A percentile compares a stretch with the other conserved stretches of the same genome.
phyloP scores from a whole-genome alignment of 2,888 invertebrate genomes.

The Eugnorisma glareosa region DNA sequence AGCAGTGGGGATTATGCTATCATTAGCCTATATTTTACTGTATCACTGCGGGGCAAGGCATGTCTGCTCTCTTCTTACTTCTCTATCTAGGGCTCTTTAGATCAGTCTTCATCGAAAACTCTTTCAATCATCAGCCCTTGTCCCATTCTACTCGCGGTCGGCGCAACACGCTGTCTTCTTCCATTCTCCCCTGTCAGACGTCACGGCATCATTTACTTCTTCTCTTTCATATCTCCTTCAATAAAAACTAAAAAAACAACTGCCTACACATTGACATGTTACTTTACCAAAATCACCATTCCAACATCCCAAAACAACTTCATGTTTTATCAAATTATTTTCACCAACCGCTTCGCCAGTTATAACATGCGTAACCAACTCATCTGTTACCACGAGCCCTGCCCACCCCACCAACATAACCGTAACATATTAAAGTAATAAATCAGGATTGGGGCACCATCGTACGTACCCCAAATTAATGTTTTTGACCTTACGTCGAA shows the following conservation, averaged over 20 bases:
- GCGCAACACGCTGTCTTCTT: no score
- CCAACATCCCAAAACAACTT: neutral
- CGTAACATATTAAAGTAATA: slow-evolving; percentile 66
- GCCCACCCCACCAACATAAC: slow-evolving; percentile 60
- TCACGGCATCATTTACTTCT: no score
- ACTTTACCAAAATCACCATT: neutral
- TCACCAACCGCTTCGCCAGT: slow-evolving; percentile 32
- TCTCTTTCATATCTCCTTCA: no score
- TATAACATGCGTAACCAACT: slow-evolving; percentile 61
- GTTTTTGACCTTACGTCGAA: slow-evolving; percentile 64
- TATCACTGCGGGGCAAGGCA: neutral
- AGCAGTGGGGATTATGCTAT: neutral
- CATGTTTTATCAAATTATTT: slow-evolving; percentile 49
- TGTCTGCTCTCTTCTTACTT: neutral
- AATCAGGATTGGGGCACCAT: slow-evolving; percentile 61
- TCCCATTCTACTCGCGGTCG: no score
- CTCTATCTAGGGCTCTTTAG: neutral
- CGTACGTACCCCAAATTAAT: slow-evolving; percentile 64
- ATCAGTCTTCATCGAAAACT: neutral
- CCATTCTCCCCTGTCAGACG: no score
- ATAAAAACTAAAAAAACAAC: no score
- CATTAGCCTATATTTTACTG: neutral
- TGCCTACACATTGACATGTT: neutral
- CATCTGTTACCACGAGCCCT: slow-evolving; percentile 51
- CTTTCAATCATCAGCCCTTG: no score